Evolutionary conservation across 2,888 invertebrate species (phyloP).

Genomic region (Himalopsyche anomala): DNA sequence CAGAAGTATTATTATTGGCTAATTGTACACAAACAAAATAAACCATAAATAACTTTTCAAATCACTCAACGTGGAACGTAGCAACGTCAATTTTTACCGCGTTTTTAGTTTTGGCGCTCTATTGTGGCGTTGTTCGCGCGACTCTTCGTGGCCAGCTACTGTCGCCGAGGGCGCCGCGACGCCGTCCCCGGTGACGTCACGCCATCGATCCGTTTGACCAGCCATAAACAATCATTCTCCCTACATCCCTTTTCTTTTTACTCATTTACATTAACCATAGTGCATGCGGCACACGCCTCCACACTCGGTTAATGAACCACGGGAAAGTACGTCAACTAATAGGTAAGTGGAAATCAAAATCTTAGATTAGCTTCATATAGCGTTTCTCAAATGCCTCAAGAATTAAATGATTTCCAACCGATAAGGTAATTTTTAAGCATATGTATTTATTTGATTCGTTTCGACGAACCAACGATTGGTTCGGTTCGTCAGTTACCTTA

Average conservation of each 20-base stretch:
- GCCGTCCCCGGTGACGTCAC: constrained; percentile 67
- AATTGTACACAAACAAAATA: background rate
- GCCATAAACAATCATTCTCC: constrained; percentile 31
- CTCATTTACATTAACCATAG: constrained; percentile 24
- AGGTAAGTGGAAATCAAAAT: background rate
- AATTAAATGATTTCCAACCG: too few species aligned
- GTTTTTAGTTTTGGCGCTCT: background rate
- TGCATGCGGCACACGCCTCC: background rate
- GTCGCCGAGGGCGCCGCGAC: constrained; percentile 62
- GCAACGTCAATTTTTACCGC: background rate
- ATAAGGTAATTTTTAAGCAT: too few species aligned
- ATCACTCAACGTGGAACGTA: background rate
- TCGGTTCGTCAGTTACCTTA: too few species aligned
- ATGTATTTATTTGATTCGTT: too few species aligned
- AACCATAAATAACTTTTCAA: background rate
- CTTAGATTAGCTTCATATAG: background rate
- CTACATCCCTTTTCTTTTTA: background rate
- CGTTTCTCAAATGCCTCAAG: background rate
- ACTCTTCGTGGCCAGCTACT: background rate
- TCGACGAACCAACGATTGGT: too few species aligned
- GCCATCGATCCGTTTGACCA: constrained; percentile 23
- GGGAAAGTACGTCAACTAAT: background rate
- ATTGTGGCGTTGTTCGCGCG: constrained; percentile 6
- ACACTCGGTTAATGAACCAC: constrained; percentile 3
- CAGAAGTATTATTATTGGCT: too few species aligned